These are phyloP conservation scores for Pseudococcus longispinus DNA, from an alignment of 2,888 invertebrate species.

Conservation along the genomic window DNA sequence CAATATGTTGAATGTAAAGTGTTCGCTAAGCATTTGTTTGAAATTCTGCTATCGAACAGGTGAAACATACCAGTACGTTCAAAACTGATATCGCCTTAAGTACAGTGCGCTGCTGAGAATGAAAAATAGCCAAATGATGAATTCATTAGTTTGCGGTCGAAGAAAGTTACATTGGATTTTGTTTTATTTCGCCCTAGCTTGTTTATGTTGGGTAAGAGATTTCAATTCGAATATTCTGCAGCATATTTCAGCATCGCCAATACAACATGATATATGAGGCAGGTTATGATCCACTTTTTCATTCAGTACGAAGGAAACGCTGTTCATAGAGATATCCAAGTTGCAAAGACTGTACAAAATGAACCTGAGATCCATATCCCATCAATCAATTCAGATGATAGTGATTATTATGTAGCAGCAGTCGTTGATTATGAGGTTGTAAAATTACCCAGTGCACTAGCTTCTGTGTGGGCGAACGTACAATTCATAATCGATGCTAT, in stretches of 20 bases:
- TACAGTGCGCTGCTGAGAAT: no score
- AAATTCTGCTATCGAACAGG: no score
- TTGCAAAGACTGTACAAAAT: neutral
- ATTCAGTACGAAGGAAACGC: neutral
- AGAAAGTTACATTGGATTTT: neutral
- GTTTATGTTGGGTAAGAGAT: neutral
- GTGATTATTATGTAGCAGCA: neutral
- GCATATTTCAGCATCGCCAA: neutral
- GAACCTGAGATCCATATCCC: neutral
- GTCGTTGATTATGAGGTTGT: neutral
- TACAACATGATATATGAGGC: neutral
- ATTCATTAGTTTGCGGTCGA: neutral
- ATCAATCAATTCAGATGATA: neutral
- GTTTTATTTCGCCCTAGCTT: neutral
- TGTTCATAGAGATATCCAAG: neutral
- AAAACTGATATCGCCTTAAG: no score
- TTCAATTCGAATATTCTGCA: neutral
- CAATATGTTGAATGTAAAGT: no score
- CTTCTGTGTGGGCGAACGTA: neutral
- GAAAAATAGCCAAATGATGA: neutral
- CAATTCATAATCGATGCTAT: neutral
- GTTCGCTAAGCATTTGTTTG: no score
- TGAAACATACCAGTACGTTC: no score
- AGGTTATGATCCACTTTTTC: neutral
- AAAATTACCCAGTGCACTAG: neutral